Evolutionary conservation across 1,140 invertebrate genomes (phyloP).

Genomic region (Geopemphigus sp.): DNA sequence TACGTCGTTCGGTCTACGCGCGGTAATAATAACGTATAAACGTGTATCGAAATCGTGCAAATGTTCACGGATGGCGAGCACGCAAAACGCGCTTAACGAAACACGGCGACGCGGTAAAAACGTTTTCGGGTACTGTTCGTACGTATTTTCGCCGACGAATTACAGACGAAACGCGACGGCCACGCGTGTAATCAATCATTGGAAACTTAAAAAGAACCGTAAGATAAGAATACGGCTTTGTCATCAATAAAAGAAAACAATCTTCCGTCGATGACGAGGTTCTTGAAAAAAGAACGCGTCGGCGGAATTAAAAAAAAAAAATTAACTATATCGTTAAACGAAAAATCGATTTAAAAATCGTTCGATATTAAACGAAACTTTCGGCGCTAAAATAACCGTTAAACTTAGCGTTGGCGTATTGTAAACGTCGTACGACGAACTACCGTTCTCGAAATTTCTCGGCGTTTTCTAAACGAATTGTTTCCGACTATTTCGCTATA

Average conservation of each 20-base stretch:
- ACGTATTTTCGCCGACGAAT: not conserved
- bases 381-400: no score
- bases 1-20: no score
- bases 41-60: no score
- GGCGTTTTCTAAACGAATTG: no score
- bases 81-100: not conserved
- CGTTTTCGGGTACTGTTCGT: no score
- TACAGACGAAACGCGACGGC: conserved; percentile 5
- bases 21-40: no score
- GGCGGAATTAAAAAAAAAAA: conserved; percentile 9
- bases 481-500: no score
- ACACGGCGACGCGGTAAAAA: not conserved
- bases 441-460: no score
- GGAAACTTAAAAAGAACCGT: not conserved
- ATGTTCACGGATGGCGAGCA: not conserved
- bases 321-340: conserved; percentile 6
- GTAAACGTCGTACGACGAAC: no score
- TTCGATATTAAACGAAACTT: no score
- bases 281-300: conserved; percentile 10
- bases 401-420: no score
- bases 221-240: conserved; percentile 23
- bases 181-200: conserved; percentile 10
- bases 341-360: conserved; percentile 28
- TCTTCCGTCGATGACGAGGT: not conserved
- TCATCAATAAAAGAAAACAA: conserved; percentile 28